These are phyloP conservation scores for Ctenodactylus gundi DNA, from an alignment of 2,113 vertebrate species.

Conservation along the genomic window DNA sequence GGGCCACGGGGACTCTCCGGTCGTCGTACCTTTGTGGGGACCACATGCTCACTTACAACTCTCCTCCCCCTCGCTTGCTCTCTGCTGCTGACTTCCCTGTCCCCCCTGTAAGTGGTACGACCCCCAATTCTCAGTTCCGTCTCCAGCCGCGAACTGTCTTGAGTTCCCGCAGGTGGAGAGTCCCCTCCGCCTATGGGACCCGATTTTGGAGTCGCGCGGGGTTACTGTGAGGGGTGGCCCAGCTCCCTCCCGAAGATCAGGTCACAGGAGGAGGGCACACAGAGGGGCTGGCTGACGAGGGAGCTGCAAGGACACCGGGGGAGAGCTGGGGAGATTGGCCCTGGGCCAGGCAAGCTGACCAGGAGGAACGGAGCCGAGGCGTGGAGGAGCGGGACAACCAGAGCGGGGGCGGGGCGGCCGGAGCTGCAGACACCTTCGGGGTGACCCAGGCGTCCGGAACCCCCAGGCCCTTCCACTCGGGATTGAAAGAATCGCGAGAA, in stretches of 20 bases:
- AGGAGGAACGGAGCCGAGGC: not conserved
- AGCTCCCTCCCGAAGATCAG: slow-evolving; percentile 18
- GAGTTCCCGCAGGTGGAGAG: not conserved
- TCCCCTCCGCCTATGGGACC: not conserved
- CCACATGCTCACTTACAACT: not conserved
- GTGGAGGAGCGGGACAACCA: slow-evolving; percentile 44
- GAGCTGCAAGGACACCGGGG: slow-evolving; percentile 72
- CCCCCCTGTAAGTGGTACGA: slow-evolving; percentile 68
- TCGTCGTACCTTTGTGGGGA: slow-evolving; percentile 48
- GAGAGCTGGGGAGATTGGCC: slow-evolving; percentile 62
- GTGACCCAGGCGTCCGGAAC: slow-evolving; percentile 69
- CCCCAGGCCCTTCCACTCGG: slow-evolving; percentile 42
- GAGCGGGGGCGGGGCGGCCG: slow-evolving; percentile 49
- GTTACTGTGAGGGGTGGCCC: not conserved
- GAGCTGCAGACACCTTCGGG: slow-evolving; percentile 65
- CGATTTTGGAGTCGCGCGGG: not conserved
- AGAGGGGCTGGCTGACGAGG: slow-evolving; percentile 42
- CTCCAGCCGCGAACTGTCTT: not conserved
- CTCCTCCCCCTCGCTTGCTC: not conserved
- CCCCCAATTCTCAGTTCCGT: not conserved
- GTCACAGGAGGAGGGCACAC: slow-evolving; percentile 42
- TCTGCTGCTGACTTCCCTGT: not conserved
- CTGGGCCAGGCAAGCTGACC: slow-evolving; percentile 36
- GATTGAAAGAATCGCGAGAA: slow-evolving; percentile 71
- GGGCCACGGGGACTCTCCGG: slow-evolving; percentile 37